Conservation (phyloP, 2,888 invertebrate species). For the Gibbula magus region DNA sequence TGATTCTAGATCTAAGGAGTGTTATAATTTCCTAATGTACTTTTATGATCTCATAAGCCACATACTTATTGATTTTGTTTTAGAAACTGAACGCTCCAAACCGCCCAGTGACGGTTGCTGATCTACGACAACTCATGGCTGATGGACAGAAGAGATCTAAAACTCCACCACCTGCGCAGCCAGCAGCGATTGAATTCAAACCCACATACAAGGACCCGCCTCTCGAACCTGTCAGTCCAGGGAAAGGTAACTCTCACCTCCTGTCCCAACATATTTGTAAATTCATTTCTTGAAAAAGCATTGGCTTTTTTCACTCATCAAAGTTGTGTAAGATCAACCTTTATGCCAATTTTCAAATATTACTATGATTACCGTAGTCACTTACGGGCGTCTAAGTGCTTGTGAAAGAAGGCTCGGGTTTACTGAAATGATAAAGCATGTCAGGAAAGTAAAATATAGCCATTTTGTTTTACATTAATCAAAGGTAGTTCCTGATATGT, state of each 20-base stretch:
- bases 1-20: no score
- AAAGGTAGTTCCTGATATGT: no score
- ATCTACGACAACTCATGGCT: constrained; percentile 67
- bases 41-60: no score
- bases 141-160: constrained; percentile 44
- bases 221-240: constrained; percentile 66
- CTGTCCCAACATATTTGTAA: background rate
- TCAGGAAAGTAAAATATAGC: no score
- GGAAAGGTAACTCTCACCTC: constrained; percentile 61
- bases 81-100: constrained; percentile 25
- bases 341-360: no score
- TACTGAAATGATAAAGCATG: no score
- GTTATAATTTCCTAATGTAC: no score
- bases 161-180: constrained; percentile 47
- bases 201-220: constrained; percentile 65
- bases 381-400: no score
- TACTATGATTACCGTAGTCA: no score
- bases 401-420: no score
- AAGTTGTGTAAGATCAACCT: no score
- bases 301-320: background rate
- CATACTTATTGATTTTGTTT: background rate
- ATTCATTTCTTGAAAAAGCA: background rate
- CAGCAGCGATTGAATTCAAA: constrained; percentile 56
- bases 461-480: background rate
- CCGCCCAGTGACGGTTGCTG: constrained; percentile 68